A percentile compares a stretch with the other conserved stretches of the same genome.
These are phyloP conservation scores for Onthophagus sagittarius DNA, from an alignment of 2,888 invertebrate genomes.

Conservation along the genomic window DNA sequence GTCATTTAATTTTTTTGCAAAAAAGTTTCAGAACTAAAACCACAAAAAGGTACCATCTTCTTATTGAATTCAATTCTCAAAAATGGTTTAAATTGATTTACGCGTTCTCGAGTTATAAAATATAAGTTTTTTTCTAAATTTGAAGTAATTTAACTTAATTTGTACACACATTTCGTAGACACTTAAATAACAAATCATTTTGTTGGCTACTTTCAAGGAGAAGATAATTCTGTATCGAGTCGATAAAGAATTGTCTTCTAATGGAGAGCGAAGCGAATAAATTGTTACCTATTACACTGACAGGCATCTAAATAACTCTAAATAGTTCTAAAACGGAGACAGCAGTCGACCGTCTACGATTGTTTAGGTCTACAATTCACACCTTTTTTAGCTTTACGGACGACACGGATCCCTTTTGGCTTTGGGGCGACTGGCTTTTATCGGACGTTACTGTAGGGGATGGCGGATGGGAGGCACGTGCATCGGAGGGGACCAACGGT, in stretches of 20 bases:
- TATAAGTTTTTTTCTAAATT: too few species aligned
- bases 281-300: background rate
- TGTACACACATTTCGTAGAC: too few species aligned
- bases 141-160: too few species aligned
- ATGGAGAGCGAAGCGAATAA: background rate
- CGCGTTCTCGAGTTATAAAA: too few species aligned
- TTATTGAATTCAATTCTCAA: too few species aligned
- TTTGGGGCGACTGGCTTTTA: slow-evolving; percentile 52
- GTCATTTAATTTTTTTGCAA: too few species aligned
- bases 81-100: too few species aligned
- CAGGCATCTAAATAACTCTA: background rate
- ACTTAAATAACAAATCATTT: too few species aligned
- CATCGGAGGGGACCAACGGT: slow-evolving; percentile 44
- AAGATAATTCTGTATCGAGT: background rate
- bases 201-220: background rate
- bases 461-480: slow-evolving; percentile 48
- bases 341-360: background rate
- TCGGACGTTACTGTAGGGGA: slow-evolving; percentile 52
- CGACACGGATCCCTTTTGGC: slow-evolving; percentile 53
- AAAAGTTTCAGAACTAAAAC: too few species aligned
- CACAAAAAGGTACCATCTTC: too few species aligned
- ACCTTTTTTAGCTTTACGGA: slow-evolving; percentile 53
- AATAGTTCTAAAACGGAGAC: background rate
- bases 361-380: slow-evolving; percentile 35
- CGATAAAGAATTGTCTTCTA: background rate